A percentile compares a stretch with the other conserved stretches of the same genome.
phyloP scores from a whole-genome alignment of 2,888 invertebrate genomes.

The Sinopyrophorus schimmeli region DNA sequence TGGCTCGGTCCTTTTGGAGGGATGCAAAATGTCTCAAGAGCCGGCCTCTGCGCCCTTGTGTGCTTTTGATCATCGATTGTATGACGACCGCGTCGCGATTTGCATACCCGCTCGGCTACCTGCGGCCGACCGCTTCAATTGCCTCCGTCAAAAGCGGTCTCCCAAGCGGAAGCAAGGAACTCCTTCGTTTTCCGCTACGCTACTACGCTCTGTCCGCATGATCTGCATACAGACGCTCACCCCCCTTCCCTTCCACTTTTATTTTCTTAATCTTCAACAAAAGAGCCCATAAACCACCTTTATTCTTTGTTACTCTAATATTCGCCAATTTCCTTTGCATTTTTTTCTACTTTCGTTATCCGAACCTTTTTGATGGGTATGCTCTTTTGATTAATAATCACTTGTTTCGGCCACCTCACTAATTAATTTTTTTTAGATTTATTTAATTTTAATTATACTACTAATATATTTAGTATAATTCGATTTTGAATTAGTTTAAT shows the following conservation, averaged over 20 bases:
- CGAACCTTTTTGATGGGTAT: too few species aligned
- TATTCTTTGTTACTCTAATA: too few species aligned
- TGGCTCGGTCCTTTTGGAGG: conserved; percentile 62
- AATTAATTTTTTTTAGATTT: too few species aligned
- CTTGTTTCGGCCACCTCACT: too few species aligned
- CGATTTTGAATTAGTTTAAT: too few species aligned
- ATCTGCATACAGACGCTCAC: conserved; percentile 43
- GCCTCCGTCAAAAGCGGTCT: conserved; percentile 41
- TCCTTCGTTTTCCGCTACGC: conserved; percentile 42
- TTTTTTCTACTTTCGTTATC: too few species aligned
- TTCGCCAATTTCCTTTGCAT: too few species aligned
- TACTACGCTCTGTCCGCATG: conserved; percentile 41
- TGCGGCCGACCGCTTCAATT: conserved; percentile 42
- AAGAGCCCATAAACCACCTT: too few species aligned
- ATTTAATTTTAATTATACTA: too few species aligned
- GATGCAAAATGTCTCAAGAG: conserved; percentile 51
- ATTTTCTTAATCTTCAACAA: neutral
- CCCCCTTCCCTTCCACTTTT: neutral
- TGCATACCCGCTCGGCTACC: conserved; percentile 40
- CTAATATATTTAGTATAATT: too few species aligned
- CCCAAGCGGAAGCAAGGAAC: conserved; percentile 45
- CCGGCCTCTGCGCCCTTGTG: conserved; percentile 37
- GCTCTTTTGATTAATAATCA: too few species aligned
- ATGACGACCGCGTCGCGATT: conserved; percentile 36
- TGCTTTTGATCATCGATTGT: conserved; percentile 38